These are phyloP conservation scores for Psilanteris sp. DNA, from an alignment of 1,140 invertebrate genomes.

Conservation along the genomic window DNA sequence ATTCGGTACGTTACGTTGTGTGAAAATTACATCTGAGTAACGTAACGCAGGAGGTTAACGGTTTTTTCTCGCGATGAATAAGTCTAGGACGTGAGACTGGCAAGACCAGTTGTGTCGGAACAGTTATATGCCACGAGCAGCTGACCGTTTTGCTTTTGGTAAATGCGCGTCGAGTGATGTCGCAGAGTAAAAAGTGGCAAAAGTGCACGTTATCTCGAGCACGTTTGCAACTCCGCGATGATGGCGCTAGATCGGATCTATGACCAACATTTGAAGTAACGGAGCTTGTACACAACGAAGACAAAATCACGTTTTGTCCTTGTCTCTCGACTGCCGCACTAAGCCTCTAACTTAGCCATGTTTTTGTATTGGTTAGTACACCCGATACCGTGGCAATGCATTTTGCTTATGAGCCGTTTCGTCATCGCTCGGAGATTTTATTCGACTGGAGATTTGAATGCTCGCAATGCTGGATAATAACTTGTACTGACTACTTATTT, in stretches of 20 bases:
- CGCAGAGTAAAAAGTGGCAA: conserved; percentile 27
- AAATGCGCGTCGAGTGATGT: conserved; percentile 17
- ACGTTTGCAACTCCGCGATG: conserved; percentile 7
- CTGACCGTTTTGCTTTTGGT: conserved; percentile 53
- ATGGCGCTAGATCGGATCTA: conserved; percentile 40
- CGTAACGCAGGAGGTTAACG: conserved; percentile 73
- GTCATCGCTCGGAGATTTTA: conserved; percentile 35
- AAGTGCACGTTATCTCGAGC: conserved; percentile 36
- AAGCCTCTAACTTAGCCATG: conserved; percentile 34
- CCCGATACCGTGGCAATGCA: conserved; percentile 8
- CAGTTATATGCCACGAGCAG: conserved; percentile 60
- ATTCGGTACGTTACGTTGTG: conserved; percentile 66
- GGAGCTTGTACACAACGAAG: conserved; percentile 35
- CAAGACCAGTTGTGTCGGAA: conserved; percentile 56
- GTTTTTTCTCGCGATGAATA: conserved; percentile 72
- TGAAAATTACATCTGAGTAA: conserved; percentile 72
- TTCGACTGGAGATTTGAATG: conserved; percentile 65
- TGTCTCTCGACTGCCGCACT: conserved; percentile 2
- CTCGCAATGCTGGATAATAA: conserved; percentile 45
- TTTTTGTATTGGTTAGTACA: conserved; percentile 66
- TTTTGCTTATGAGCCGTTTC: conserved; percentile 14
- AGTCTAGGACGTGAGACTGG: conserved; percentile 70
- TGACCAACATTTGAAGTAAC: conserved; percentile 64
- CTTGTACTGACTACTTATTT: conserved; percentile 9
- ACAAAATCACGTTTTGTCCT: conserved; percentile 7